These are phyloP conservation scores for Pararge aegeria DNA, from an alignment of 1,140 invertebrate genomes.

Conservation along the genomic window DNA sequence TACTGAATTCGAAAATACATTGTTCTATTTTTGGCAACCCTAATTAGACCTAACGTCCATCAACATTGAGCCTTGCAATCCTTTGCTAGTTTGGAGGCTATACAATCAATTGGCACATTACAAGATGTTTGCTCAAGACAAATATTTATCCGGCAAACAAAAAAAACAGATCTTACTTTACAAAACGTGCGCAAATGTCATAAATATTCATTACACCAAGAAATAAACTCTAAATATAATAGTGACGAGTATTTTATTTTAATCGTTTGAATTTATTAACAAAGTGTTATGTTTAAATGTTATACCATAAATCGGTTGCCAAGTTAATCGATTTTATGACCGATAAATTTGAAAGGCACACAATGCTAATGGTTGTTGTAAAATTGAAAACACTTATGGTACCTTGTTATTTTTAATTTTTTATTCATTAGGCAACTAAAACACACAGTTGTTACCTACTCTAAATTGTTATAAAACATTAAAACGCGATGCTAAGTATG, in stretches of 20 bases:
- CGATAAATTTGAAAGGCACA: not conserved
- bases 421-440: too few species aligned
- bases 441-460: too few species aligned
- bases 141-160: slow-evolving; percentile 1
- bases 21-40: not conserved
- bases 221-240: not conserved
- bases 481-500: too few species aligned
- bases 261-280: not conserved
- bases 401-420: too few species aligned
- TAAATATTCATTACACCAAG: not conserved
- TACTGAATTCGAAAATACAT: too few species aligned
- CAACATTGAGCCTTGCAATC: not conserved
- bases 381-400: not conserved
- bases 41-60: slow-evolving; percentile 2
- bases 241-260: not conserved
- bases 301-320: not conserved
- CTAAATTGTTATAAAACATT: too few species aligned
- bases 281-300: not conserved
- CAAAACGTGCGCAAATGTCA: not conserved
- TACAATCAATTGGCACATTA: slow-evolving; percentile 11
- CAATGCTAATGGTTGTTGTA: not conserved
- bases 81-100: not conserved
- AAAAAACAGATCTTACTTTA: not conserved
- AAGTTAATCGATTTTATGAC: not conserved
- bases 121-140: not conserved